Evolutionary conservation across 1,140 invertebrate species (phyloP).

Genomic region (Drosophila nigrodunni): DNA sequence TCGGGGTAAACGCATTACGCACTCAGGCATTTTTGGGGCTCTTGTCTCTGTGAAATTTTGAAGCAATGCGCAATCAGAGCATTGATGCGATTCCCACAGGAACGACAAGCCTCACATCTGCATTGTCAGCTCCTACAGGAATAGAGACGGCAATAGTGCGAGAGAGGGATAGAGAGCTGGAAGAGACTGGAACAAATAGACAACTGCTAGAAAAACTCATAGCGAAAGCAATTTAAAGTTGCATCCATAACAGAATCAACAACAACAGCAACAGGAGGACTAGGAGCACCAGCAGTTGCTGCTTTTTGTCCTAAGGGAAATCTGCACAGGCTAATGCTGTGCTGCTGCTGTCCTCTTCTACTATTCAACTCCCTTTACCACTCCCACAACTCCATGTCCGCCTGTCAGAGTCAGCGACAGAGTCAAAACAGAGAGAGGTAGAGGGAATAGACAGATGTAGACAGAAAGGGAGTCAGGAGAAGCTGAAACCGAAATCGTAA

Average conservation of each 20-base stretch:
- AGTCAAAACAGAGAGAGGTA: constrained; percentile 17
- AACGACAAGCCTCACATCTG: constrained; percentile 56
- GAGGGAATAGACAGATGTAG: background rate
- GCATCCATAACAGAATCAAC: constrained; percentile 77
- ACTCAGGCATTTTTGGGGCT: constrained; percentile 73
- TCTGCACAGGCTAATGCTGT: constrained; percentile 74
- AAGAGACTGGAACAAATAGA: background rate
- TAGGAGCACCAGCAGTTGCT: constrained; percentile 31
- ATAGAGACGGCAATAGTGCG: background rate
- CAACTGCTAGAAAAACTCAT: constrained; percentile 71
- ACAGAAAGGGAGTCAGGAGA: background rate
- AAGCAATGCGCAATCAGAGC: constrained; percentile 80
- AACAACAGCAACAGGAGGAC: constrained; percentile 44
- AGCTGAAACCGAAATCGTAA: constrained; percentile 60
- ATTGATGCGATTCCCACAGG: constrained; percentile 78
- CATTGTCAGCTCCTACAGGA: constrained; percentile 57
- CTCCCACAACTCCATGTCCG: constrained; percentile 23
- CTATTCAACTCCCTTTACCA: constrained; percentile 17
- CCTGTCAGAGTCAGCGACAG: constrained; percentile 61
- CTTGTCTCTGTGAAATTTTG: constrained; percentile 74
- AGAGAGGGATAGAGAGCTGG: background rate
- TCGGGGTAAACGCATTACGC: constrained; percentile 72
- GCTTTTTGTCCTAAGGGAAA: constrained; percentile 73
- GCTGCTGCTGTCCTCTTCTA: constrained; percentile 59
- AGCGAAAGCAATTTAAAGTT: constrained; percentile 80